phyloP scores from a whole-genome alignment of 2,888 invertebrate genomes.

The Dioctria rufipes region DNA sequence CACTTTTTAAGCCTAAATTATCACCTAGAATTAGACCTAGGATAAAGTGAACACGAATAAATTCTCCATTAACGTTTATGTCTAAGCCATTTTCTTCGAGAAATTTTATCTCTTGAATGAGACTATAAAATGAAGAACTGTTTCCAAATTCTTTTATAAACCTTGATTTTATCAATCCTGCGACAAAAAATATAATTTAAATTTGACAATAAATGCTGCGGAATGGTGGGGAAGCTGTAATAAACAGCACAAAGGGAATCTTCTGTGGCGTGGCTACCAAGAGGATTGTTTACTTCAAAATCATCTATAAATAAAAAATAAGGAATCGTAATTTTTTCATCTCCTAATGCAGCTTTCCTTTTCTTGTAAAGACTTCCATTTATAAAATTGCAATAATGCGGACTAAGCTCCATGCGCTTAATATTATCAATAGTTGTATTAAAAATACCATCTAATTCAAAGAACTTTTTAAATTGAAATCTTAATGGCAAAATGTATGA shows the following conservation, averaged over 20 bases:
- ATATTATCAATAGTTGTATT: not conserved
- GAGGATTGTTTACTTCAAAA: no score
- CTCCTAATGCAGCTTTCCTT: not conserved
- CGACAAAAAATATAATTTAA: conserved; percentile 56
- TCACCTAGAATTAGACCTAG: no score
- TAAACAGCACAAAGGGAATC: conserved; percentile 8
- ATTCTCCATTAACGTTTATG: not conserved
- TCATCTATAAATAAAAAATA: conserved; percentile 47
- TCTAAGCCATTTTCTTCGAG: conserved; percentile 8
- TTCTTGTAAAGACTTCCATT: not conserved
- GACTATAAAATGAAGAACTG: conserved; percentile 39
- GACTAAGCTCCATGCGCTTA: not conserved
- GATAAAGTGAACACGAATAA: no score
- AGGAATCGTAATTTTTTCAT: conserved; percentile 27
- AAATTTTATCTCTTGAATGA: conserved; percentile 15
- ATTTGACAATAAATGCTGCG: conserved; percentile 53
- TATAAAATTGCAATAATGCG: not conserved
- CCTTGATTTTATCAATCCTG: conserved; percentile 52
- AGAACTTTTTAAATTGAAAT: no score
- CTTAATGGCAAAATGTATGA: no score
- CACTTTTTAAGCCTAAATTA: no score
- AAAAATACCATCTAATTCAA: no score
- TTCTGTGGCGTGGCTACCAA: no score
- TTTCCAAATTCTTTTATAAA: conserved; percentile 56
- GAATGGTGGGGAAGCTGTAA: not conserved